phyloP scores from a whole-genome alignment of 1,140 invertebrate species.

The Aleiodes sp. region DNA sequence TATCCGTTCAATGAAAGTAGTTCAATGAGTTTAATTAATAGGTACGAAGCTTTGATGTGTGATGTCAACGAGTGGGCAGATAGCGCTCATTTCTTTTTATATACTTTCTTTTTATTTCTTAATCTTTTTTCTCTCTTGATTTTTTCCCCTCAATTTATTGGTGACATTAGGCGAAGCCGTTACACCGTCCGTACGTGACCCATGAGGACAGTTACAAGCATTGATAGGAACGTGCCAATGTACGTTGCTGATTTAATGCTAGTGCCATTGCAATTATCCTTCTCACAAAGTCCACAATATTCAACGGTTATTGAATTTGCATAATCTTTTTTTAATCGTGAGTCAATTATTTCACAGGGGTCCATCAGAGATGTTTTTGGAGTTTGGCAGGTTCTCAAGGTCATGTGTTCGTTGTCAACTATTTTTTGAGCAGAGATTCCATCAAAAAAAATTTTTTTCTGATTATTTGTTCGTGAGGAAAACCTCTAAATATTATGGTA shows the following conservation, averaged over 20 bases:
- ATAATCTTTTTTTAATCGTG: constrained; percentile 26
- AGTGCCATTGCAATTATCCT: constrained; percentile 51
- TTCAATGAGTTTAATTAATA: neutral
- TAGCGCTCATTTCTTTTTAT: neutral
- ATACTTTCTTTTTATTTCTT: neutral
- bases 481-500: too few relatives aligned
- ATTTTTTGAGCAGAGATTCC: neutral
- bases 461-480: neutral
- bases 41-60: neutral
- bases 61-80: neutral
- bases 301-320: constrained; percentile 24
- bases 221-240: constrained; percentile 38
- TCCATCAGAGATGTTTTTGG: constrained; percentile 47
- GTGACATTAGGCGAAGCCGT: constrained; percentile 10
- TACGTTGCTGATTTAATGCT: constrained; percentile 32
- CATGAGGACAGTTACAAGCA: constrained; percentile 38
- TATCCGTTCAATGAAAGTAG: too few relatives aligned
- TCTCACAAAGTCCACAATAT: constrained; percentile 45
- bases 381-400: constrained; percentile 52
- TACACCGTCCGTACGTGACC: constrained; percentile 38
- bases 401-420: constrained; percentile 43
- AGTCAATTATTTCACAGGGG: constrained; percentile 44
- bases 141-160: neutral
- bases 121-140: constrained; percentile 15
- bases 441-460: neutral